Base-by-base conservation (phyloP, 92 coral and sea anemone species). In the Ricordea florida region DNA sequence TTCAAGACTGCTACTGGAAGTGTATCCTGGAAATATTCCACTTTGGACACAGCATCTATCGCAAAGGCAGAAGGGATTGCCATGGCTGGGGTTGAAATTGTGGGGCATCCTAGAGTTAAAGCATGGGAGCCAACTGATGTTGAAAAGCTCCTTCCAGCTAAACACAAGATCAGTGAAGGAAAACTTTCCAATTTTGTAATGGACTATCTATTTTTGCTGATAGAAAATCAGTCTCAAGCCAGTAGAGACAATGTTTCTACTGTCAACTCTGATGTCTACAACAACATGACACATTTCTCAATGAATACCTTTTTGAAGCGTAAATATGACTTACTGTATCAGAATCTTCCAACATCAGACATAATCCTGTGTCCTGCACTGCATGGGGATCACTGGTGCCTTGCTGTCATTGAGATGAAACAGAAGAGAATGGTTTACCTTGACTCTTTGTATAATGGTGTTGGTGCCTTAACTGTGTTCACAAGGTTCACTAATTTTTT, bases 371-470 rank as follows among this genome's bases (percentile, higher is more conserved):
- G 78, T 27, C 80, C 74, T 25, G 48, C 72, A 35, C 60, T 69
- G 29, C 90, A 84, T 40, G 80, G 85, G 9, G 81, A 63, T 24
- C 76, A 78, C 20, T 78, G 85, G 77, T 60, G 69, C 24, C 67
- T 62, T 40, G 63, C 78, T 20, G 72, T 30, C 30, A 50, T 77
- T 10, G 35, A 46, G 16, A 18, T 72, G 35, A 69, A 69, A 49
- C 74, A 76, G 47, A 84, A 61, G 63, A 76, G 62, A 37, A 84
- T 84, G 85, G 80, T 70, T 18, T 84, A 76, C 24, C 71, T 84
- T 6, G 76, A 85, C 57, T 85, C 85, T 0, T 28, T 85, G 29
- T 71, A 20, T 48, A 37, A 57, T 56, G 90, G 81, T 25, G 47
- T 59, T 28, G 90, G 69, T 26, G 85, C 75, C 15, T 45, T 43